These are phyloP conservation scores for Drosophila prolongata DNA, from an alignment of 2,888 invertebrate species.

Conservation along the genomic window DNA sequence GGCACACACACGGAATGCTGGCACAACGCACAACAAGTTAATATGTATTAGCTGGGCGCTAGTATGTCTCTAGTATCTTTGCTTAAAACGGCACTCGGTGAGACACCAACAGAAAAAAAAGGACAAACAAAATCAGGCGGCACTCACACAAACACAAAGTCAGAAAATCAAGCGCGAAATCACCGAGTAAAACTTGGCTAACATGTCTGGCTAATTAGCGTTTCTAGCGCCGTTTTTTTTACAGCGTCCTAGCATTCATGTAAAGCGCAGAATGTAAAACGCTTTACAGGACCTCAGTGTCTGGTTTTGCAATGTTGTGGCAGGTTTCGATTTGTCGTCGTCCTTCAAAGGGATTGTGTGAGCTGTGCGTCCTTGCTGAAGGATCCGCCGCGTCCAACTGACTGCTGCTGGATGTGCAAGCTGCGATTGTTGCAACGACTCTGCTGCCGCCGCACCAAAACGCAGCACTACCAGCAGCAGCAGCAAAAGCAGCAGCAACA, in stretches of 20 bases:
- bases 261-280: conserved; percentile 46
- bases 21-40: conserved; percentile 49
- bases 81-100: conserved; percentile 53
- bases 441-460: conserved; percentile 47
- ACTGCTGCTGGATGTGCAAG: conserved; percentile 73
- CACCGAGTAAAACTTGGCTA: conserved; percentile 34
- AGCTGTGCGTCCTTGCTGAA: conserved; percentile 83
- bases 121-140: conserved; percentile 33
- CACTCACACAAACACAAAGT: conserved; percentile 25
- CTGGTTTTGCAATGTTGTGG: conserved; percentile 16
- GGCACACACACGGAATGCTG: conserved; percentile 17
- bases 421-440: conserved; percentile 76
- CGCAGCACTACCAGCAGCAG: conserved; percentile 37
- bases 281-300: conserved; percentile 59
- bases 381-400: conserved; percentile 84
- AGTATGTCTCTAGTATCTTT: conserved; percentile 39
- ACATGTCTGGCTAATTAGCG: conserved; percentile 36
- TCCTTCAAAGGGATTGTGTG: conserved; percentile 46
- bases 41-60: conserved; percentile 51
- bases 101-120: conserved; percentile 34
- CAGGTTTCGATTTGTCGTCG: conserved; percentile 18
- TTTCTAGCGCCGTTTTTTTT: conserved; percentile 24
- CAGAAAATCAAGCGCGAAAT: conserved; percentile 27
- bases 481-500: conserved; percentile 52
- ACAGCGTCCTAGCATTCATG: conserved; percentile 56